These are phyloP conservation scores for Stramonita haemastoma DNA, from an alignment of 2,888 invertebrate species.

Conservation along the genomic window DNA sequence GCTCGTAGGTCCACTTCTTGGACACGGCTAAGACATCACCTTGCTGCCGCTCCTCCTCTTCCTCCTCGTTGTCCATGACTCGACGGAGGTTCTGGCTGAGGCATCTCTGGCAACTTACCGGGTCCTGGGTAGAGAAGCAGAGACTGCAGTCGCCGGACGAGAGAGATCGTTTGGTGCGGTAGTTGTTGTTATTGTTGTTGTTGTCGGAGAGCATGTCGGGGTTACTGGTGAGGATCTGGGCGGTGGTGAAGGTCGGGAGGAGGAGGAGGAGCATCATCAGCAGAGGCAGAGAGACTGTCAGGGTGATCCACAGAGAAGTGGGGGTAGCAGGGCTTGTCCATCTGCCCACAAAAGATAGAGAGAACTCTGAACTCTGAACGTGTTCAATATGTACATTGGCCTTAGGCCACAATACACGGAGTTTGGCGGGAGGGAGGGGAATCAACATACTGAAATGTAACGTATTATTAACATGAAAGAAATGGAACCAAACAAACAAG, in stretches of 20 bases:
- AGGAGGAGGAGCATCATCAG: background rate
- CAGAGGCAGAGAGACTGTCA: background rate
- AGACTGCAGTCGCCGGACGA: background rate
- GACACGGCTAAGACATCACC: background rate
- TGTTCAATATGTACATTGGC: too few species aligned
- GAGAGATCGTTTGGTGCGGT: background rate
- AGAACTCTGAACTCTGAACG: too few species aligned
- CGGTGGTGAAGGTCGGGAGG: background rate
- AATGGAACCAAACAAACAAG: too few species aligned
- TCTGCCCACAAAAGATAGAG: too few species aligned
- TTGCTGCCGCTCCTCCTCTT: background rate
- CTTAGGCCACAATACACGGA: too few species aligned
- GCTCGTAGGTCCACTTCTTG: background rate
- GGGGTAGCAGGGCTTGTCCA: too few species aligned
- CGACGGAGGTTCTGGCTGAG: background rate
- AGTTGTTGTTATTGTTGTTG: background rate
- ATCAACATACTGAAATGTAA: too few species aligned
- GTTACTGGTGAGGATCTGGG: background rate
- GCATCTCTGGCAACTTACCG: background rate
- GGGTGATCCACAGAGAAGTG: too few species aligned
- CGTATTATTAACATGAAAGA: too few species aligned
- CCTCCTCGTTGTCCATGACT: background rate
- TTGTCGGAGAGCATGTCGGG: background rate
- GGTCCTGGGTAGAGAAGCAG: background rate
- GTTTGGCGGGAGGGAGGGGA: too few species aligned